These are phyloP conservation scores for Lytechinus pictus DNA, from an alignment of 35 echinoderm and acorn worm species.

Conservation along the genomic window DNA sequence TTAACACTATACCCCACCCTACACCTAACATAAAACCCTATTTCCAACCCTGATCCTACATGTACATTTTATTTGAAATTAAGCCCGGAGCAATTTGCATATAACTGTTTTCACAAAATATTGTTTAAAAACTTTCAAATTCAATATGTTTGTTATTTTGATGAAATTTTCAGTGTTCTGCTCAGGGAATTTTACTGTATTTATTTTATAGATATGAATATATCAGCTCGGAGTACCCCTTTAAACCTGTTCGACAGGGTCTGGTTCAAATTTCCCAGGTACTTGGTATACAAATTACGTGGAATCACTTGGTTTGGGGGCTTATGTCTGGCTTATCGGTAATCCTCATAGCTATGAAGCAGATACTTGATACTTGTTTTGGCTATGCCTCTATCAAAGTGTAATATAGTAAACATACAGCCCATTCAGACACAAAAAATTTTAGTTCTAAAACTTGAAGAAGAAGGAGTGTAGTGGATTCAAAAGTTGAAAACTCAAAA, in stretches of 20 bases:
- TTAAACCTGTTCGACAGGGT: not conserved
- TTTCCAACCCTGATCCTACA: no score
- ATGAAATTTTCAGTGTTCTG: not conserved
- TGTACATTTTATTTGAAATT: no score
- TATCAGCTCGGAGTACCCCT: not conserved
- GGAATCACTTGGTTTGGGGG: not conserved
- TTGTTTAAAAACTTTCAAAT: no score
- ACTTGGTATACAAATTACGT: not conserved
- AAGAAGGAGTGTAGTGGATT: no score
- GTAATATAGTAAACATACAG: not conserved
- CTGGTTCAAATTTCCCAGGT: not conserved
- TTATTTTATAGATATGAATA: not conserved
- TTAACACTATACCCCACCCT: no score
- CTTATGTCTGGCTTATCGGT: not conserved
- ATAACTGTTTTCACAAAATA: no score
- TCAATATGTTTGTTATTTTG: no score
- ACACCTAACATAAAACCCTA: no score
- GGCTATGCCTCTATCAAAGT: not conserved
- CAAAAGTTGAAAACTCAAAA: no score
- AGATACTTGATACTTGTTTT: slow-evolving; percentile 10
- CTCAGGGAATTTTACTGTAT: not conserved
- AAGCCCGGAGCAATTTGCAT: no score
- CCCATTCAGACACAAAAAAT: no score
- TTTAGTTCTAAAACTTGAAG: no score
- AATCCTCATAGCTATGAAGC: not conserved